Evolutionary conservation across 2,888 invertebrate species (phyloP).

Genomic region (Agrilus biguttatus): DNA sequence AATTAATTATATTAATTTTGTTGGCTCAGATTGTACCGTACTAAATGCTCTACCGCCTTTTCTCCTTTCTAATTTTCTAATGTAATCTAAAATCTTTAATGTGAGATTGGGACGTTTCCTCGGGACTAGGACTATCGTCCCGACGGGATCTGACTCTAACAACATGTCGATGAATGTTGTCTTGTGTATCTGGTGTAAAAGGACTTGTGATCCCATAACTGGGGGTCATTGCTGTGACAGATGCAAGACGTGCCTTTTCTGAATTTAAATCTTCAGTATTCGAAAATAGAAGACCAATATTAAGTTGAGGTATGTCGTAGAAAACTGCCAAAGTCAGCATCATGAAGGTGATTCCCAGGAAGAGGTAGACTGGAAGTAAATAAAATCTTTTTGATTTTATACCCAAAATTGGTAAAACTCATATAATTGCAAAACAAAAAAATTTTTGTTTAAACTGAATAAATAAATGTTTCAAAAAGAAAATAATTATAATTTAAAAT

Average conservation of each 20-base stretch:
- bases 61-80: background rate
- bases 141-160: conserved; percentile 47
- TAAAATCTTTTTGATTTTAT: conserved; percentile 8
- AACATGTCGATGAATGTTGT: conserved; percentile 41
- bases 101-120: conserved; percentile 45
- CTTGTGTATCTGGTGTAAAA: conserved; percentile 32
- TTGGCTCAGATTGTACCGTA: too few relatives aligned
- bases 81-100: conserved; percentile 10
- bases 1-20: too few relatives aligned
- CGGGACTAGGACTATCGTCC: conserved; percentile 57
- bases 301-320: conserved; percentile 81
- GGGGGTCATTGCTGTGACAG: conserved; percentile 35
- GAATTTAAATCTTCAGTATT: conserved; percentile 35
- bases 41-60: too few relatives aligned
- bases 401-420: background rate
- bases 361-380: conserved; percentile 53
- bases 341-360: conserved; percentile 67
- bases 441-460: too few relatives aligned
- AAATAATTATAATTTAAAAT: too few relatives aligned
- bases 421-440: too few relatives aligned
- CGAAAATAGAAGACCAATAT: conserved; percentile 59
- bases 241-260: conserved; percentile 52
- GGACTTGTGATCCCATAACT: conserved; percentile 25
- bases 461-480: too few relatives aligned
- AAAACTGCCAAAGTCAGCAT: conserved; percentile 74